Percentiles rank a stretch among this genome's conserved stretches.
These are phyloP conservation scores for Lepidurus arcticus DNA, from an alignment of 1,140 invertebrate genomes.

Conservation along the genomic window DNA sequence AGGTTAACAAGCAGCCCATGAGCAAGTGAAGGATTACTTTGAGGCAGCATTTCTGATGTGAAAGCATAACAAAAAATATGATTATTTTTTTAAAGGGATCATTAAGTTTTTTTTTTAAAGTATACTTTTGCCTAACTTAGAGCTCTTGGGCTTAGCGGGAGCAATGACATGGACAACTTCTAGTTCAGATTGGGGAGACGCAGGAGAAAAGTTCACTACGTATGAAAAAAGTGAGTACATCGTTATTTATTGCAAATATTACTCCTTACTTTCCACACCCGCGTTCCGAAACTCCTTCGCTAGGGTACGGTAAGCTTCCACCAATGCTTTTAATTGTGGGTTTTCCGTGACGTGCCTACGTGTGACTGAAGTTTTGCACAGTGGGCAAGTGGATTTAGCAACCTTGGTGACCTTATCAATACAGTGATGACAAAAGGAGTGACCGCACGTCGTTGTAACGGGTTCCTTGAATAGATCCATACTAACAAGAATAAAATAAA, in stretches of 20 bases:
- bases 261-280: background rate
- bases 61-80: too few relatives aligned
- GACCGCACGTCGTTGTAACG: background rate
- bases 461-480: slow-evolving; percentile 5
- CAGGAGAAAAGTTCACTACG: background rate
- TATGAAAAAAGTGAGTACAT: background rate
- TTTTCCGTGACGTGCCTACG: background rate
- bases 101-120: too few relatives aligned
- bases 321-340: background rate
- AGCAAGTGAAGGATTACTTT: too few relatives aligned
- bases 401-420: slow-evolving; percentile 12
- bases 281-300: background rate
- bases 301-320: background rate
- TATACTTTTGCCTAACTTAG: background rate
- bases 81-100: too few relatives aligned
- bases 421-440: background rate
- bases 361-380: background rate
- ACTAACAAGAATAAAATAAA: background rate
- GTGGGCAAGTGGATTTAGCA: background rate
- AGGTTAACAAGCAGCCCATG: too few relatives aligned
- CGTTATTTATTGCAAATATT: background rate
- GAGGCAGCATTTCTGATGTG: too few relatives aligned
- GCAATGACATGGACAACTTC: background rate
- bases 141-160: background rate
- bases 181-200: background rate